Percentiles rank a stretch among this genome's conserved stretches.
Conservation (phyloP, 1,140 invertebrate species). For the Lepidotrigona ventralis region DNA sequence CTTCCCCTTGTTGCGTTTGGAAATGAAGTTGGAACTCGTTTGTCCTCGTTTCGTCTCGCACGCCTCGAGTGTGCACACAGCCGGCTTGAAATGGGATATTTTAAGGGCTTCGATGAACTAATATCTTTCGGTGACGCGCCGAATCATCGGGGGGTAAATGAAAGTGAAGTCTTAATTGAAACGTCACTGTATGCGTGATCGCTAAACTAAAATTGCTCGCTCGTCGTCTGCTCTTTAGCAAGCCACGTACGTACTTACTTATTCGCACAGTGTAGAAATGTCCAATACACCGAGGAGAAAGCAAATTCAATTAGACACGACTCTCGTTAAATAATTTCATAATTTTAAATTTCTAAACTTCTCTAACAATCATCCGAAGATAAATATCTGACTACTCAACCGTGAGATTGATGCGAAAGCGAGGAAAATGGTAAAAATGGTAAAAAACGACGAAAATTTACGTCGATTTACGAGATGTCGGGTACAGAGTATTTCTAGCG, state of each 20-base stretch:
- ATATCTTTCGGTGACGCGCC: constrained; percentile 53
- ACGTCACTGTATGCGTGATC: constrained; percentile 46
- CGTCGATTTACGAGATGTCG: no score
- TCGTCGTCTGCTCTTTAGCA: constrained; percentile 4
- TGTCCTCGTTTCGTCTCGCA: constrained; percentile 22
- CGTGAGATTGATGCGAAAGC: no score
- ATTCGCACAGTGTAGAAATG: neutral
- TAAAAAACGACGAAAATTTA: no score
- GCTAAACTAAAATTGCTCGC: constrained; percentile 14
- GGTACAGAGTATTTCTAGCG: no score
- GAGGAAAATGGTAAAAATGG: no score
- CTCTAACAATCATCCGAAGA: no score
- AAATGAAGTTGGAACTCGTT: constrained; percentile 1
- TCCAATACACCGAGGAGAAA: neutral
- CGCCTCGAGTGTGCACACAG: constrained; percentile 26
- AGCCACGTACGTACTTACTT: neutral
- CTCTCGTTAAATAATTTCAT: no score
- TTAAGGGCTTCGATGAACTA: constrained; percentile 62
- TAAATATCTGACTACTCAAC: no score
- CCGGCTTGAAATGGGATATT: constrained; percentile 50
- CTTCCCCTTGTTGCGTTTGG: neutral
- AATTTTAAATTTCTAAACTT: no score
- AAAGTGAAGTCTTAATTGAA: constrained; percentile 68
- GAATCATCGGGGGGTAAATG: constrained; percentile 67
- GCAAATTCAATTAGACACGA: neutral